These are phyloP conservation scores for Salvelinus fontinalis DNA, from an alignment of 2,113 vertebrate genomes.

Conservation along the genomic window DNA sequence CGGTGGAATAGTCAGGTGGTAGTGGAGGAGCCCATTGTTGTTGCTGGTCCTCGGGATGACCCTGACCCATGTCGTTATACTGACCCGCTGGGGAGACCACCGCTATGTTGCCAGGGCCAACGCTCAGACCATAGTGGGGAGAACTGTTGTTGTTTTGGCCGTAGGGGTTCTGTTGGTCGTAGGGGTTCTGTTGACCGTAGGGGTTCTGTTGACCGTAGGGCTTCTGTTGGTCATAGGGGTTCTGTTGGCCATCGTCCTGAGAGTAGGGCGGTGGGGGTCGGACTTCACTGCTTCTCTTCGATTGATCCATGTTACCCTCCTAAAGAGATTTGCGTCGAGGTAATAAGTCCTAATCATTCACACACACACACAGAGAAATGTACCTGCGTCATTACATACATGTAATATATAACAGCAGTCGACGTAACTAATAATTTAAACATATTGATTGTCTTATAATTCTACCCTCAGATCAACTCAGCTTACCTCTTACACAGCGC, in stretches of 20 bases:
- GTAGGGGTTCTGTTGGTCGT: background rate
- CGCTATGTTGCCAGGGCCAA: conserved; percentile 37
- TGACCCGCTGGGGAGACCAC: conserved; percentile 49
- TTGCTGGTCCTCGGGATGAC: conserved; percentile 7
- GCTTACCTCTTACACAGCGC: conserved; percentile 51
- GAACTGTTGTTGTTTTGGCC: too few species aligned
- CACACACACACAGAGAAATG: background rate
- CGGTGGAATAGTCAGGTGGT: conserved; percentile 50
- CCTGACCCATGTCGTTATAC: conserved; percentile 25
- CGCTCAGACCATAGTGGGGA: conserved; percentile 17
- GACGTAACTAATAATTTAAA: too few species aligned
- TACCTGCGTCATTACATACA: background rate
- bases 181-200: background rate
- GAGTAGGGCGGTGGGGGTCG: conserved; percentile 53
- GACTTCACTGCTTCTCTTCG: conserved; percentile 12
- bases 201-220: too few species aligned
- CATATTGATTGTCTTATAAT: background rate
- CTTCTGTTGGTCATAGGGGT: too few species aligned
- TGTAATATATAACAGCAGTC: background rate
- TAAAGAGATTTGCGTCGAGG: background rate
- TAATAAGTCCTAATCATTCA: background rate
- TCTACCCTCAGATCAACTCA: background rate
- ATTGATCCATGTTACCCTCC: conserved; percentile 39
- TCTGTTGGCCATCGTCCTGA: background rate
- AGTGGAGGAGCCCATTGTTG: background rate